phyloP scores from a whole-genome alignment of 2,888 invertebrate genomes.

The Dolichopus griseipennis region DNA sequence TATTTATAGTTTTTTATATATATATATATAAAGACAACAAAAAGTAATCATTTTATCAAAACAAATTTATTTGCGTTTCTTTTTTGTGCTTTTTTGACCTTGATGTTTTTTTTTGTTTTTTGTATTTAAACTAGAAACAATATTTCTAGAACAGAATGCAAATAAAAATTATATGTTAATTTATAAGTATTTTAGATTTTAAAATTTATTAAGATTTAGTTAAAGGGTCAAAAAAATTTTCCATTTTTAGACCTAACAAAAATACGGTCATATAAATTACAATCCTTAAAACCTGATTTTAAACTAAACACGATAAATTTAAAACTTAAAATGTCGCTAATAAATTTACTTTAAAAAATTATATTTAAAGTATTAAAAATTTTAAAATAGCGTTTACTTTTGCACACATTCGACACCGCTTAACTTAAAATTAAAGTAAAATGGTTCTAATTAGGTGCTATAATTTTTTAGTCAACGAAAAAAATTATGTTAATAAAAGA shows the following conservation, averaged over 20 bases:
- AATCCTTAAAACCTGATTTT: too few relatives aligned
- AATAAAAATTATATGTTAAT: too few relatives aligned
- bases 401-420: neutral
- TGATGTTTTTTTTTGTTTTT: neutral
- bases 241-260: too few relatives aligned
- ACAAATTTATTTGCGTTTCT: neutral
- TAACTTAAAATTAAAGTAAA: neutral
- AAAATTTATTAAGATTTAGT: too few relatives aligned
- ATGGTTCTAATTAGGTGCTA: conserved; percentile 1
- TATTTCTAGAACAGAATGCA: neutral
- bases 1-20: neutral
- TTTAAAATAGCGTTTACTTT: neutral
- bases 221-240: too few relatives aligned
- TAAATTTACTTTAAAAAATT: too few relatives aligned
- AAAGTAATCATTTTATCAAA: neutral
- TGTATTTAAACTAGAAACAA: neutral
- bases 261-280: too few relatives aligned
- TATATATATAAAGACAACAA: neutral
- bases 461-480: neutral
- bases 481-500: too few relatives aligned
- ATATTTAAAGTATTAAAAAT: too few relatives aligned
- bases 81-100: neutral
- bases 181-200: too few relatives aligned
- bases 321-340: too few relatives aligned
- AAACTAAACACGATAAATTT: too few relatives aligned